These are phyloP conservation scores for Poeciliopsis presidionis DNA, from an alignment of 2,797 vertebrate genomes.

Conservation along the genomic window DNA sequence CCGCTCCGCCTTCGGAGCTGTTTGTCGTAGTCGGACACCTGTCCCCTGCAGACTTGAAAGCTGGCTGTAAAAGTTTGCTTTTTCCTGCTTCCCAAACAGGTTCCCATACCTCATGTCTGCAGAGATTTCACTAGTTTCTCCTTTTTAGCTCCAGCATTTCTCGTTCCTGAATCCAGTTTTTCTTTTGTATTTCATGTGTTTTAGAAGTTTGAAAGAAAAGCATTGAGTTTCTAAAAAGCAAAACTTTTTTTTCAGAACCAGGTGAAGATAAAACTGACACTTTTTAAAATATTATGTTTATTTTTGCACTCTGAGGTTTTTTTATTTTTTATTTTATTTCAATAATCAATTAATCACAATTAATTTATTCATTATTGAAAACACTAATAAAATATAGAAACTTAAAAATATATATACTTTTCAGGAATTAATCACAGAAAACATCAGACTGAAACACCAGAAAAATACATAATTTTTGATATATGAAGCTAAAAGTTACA, in stretches of 20 bases:
- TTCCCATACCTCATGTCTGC: neutral
- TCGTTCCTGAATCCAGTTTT: neutral
- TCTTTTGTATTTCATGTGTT: neutral
- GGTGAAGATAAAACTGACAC: no score
- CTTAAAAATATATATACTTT: neutral
- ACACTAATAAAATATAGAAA: neutral
- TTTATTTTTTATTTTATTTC: no score
- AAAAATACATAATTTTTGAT: neutral
- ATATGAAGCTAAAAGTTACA: neutral
- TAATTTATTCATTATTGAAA: neutral
- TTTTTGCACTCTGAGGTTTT: no score
- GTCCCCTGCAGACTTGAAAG: constrained; percentile 13
- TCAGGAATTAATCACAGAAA: neutral
- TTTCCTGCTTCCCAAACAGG: constrained; percentile 17
- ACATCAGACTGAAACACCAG: neutral
- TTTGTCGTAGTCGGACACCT: neutral
- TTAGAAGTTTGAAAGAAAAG: neutral
- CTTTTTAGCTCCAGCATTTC: neutral
- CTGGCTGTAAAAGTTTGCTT: constrained; percentile 2
- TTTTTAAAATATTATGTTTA: no score
- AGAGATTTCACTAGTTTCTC: neutral
- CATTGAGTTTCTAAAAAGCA: neutral
- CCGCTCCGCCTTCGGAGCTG: neutral
- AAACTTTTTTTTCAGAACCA: neutral
- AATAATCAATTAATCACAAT: no score